Conservation (phyloP, 2,888 invertebrate species). For the Fragum whitleyi region DNA sequence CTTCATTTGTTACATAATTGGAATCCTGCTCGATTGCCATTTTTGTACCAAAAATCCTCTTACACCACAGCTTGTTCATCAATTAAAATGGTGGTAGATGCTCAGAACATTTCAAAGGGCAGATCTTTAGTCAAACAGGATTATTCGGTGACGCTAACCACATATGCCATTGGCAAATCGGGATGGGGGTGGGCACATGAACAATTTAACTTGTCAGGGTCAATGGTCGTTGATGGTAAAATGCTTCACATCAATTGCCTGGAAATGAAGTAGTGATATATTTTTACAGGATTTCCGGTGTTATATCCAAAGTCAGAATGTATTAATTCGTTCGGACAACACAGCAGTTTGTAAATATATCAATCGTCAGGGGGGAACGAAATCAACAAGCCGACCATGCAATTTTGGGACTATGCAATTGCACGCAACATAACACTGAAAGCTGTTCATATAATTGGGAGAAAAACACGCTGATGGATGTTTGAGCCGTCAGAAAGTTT, state of each 20-base stretch:
- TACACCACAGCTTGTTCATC: constrained; percentile 4
- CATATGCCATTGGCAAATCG: constrained; percentile 18
- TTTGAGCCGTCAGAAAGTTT: constrained; percentile 3
- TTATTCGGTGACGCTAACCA: background rate
- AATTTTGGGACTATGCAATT: constrained; percentile 30
- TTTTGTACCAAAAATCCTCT: background rate
- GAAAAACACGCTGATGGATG: constrained; percentile 4
- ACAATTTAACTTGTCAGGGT: constrained; percentile 15
- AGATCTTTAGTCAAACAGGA: constrained; percentile 24
- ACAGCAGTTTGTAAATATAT: constrained; percentile 33
- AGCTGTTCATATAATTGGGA: constrained; percentile 43
- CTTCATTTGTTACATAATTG: constrained; percentile 32
- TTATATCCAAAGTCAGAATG: constrained; percentile 7
- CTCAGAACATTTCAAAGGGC: constrained; percentile 20
- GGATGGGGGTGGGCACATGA: constrained; percentile 18
- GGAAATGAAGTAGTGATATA: constrained; percentile 13
- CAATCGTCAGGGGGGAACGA: constrained; percentile 26
- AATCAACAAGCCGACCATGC: constrained; percentile 12
- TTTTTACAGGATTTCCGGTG: constrained; percentile 23
- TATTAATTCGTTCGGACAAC: constrained; percentile 21
- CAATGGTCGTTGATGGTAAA: background rate
- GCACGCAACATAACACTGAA: constrained; percentile 25
- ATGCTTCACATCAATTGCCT: constrained; percentile 11
- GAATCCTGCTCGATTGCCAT: constrained; percentile 20
- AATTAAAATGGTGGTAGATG: constrained; percentile 21